Conservation (phyloP, 1,140 invertebrate genomes). For the Drosophila jambulina region DNA sequence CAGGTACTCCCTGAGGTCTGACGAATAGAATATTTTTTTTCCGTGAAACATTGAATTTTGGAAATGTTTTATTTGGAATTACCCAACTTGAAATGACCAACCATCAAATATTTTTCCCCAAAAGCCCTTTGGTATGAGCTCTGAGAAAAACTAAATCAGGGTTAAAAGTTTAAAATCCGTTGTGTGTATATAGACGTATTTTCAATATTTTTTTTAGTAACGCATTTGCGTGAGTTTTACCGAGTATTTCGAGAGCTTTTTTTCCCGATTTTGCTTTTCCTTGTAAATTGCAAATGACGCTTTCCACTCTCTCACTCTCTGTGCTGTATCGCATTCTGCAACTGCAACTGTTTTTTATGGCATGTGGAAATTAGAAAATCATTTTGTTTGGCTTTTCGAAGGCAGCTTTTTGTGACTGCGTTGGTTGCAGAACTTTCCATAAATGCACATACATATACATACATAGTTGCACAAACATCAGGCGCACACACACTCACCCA, state of each 20-base stretch:
- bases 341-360: conserved; percentile 48
- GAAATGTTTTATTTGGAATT: neutral
- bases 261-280: conserved; percentile 11
- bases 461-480: conserved; percentile 46
- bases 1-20: neutral
- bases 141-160: neutral
- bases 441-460: conserved; percentile 53
- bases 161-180: neutral
- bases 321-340: conserved; percentile 14
- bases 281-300: conserved; percentile 73
- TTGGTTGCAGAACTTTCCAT: conserved; percentile 42
- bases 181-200: neutral
- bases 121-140: neutral
- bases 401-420: conserved; percentile 26
- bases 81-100: neutral
- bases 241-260: conserved; percentile 4
- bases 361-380: conserved; percentile 80
- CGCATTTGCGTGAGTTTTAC: conserved; percentile 21
- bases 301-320: conserved; percentile 36
- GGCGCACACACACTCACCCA: conserved; percentile 8
- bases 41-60: neutral
- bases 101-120: neutral
- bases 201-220: neutral
- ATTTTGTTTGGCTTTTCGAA: conserved; percentile 62
- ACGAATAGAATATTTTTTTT: neutral